phyloP scores from a whole-genome alignment of 1,140 invertebrate species.

The Hyles vespertilio region DNA sequence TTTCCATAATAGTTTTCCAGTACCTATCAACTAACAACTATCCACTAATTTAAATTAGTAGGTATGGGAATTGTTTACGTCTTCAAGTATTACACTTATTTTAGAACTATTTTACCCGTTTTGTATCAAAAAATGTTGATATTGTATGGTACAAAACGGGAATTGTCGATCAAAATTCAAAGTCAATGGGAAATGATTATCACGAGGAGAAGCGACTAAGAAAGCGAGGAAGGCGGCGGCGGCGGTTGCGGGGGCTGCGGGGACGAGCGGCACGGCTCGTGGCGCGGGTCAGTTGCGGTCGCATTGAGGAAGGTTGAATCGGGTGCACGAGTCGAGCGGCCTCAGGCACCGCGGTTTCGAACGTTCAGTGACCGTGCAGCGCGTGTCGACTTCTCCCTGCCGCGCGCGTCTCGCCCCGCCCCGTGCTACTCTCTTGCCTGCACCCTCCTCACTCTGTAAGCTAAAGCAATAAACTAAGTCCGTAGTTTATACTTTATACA shows the following conservation, averaged over 20 bases:
- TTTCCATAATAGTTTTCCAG: no score
- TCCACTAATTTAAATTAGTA: no score
- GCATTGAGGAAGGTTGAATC: constrained; percentile 72
- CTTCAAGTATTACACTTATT: no score
- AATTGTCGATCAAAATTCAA: no score
- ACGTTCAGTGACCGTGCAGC: constrained; percentile 67
- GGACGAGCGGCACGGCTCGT: constrained; percentile 13
- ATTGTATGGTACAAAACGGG: no score
- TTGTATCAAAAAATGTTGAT: no score
- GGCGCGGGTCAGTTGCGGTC: constrained; percentile 69
- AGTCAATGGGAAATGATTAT: no score
- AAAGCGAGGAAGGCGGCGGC: neutral
- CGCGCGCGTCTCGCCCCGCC: constrained; percentile 31
- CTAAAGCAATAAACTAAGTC: neutral
- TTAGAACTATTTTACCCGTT: no score
- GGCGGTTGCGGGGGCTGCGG: constrained; percentile 13
- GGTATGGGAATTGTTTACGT: no score
- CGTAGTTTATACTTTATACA: constrained; percentile 1
- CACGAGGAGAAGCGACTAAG: no score
- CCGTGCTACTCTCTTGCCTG: constrained; percentile 16
- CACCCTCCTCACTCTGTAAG: constrained; percentile 14
- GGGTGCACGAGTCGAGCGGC: constrained; percentile 63
- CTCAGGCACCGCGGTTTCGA: constrained; percentile 53
- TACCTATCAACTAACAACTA: no score
- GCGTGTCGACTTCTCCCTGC: constrained; percentile 59